Evolutionary conservation across 1,140 invertebrate species (phyloP), one percentile per base, ranked within the genome.

Genomic region (Drosophila carrolli): DNA sequence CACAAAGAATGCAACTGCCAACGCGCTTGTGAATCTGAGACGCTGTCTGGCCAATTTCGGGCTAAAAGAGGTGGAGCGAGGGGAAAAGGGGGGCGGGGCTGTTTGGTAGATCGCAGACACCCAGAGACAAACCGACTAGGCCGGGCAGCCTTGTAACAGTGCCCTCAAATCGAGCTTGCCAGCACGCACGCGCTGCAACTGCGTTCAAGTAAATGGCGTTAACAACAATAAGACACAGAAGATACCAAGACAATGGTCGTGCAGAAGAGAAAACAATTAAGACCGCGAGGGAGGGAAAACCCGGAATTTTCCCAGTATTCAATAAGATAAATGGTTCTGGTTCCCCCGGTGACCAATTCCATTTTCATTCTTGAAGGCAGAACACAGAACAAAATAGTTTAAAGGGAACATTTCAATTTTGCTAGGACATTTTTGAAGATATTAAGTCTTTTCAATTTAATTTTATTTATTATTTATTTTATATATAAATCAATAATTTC

Each of bases 131-230:
- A 58, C 37, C 53, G 71, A 67, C 61, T 48, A 62, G 76, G 68
- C 74, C 78, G 61, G 78, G 51, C 61, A 88, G 83, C 83, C 83
- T 88, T 88, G 83, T 88, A 88, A 88, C 84, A 88, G 79, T 89
- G 83, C 83, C 83, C 83, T 83, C 83, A 88, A 86, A 88, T 77
- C 62, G 58, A 16, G 67, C 59, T 86, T 57, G 71, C 67, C 68
- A 85, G 53, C 79, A 88, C 84, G 84, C 84, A 86, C 83, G 62
- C 71, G 70, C 61, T 75, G 62, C 75, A 78, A 47, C 48, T 71
- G 38, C 63, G 57, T 70, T 53, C 75, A 44, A 48, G 50, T 37
- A 41, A 77, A 75, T 58, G 73, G 68, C 51, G 51, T 61, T 55
- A 56, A 59, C 65, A 62, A 66, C 46, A 61, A 66, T 44, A 43